Percentiles rank a stretch among this genome's conserved stretches.
These are phyloP conservation scores for Tragelaphus buxtoni DNA, from an alignment of 2,113 vertebrate genomes.

Conservation along the genomic window DNA sequence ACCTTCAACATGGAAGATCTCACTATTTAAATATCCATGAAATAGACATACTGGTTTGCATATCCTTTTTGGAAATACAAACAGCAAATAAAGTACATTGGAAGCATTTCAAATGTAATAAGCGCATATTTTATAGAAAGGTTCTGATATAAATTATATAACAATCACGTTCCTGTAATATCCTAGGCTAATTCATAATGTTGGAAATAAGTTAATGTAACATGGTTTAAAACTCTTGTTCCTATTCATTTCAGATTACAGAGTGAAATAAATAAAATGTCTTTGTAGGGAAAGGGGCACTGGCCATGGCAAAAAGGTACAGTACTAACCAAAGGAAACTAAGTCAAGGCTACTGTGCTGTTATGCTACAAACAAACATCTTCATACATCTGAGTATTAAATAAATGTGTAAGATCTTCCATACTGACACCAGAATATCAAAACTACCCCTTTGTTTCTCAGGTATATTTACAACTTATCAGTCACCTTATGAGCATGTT, in stretches of 20 bases:
- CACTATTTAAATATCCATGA: slow-evolving; percentile 86
- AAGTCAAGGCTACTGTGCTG: slow-evolving; percentile 79
- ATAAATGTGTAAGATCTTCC: slow-evolving; percentile 84
- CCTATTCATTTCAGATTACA: slow-evolving; percentile 76
- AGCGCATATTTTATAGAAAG: slow-evolving; percentile 84
- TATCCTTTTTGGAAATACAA: slow-evolving; percentile 84
- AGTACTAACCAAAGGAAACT: slow-evolving; percentile 80
- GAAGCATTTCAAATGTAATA: slow-evolving; percentile 86
- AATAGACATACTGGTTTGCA: slow-evolving; percentile 84
- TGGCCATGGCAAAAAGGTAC: slow-evolving; percentile 78
- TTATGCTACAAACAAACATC: slow-evolving; percentile 80
- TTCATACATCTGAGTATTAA: slow-evolving; percentile 79
- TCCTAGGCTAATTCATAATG: slow-evolving; percentile 81
- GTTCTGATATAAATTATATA: slow-evolving; percentile 83
- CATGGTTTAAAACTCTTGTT: slow-evolving; percentile 80
- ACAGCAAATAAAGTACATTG: slow-evolving; percentile 85
- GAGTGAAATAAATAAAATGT: slow-evolving; percentile 79
- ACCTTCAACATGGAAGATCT: slow-evolving; percentile 88
- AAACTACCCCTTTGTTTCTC: slow-evolving; percentile 84
- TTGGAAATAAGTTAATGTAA: slow-evolving; percentile 85
- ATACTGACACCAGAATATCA: slow-evolving; percentile 85
- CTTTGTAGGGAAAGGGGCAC: slow-evolving; percentile 75
- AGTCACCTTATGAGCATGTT: slow-evolving; percentile 83
- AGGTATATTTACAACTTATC: slow-evolving; percentile 84
- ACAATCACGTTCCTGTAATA: slow-evolving; percentile 83